Evolutionary conservation across 2,113 vertebrate genomes (phyloP), one percentile per base, ranked within the genome.

Genomic region (Ophiodon elongatus): DNA sequence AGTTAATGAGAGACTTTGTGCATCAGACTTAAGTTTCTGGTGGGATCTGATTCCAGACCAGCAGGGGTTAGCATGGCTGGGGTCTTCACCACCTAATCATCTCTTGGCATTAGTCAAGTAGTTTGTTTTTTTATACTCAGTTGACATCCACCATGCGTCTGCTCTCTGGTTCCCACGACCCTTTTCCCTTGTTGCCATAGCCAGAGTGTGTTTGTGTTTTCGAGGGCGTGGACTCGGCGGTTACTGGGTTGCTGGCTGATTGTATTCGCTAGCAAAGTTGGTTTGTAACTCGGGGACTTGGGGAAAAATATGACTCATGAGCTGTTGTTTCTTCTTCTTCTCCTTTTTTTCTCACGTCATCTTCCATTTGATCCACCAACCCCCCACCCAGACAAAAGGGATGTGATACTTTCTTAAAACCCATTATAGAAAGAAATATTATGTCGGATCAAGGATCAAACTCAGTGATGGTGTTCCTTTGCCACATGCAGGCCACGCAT

Each of bases 161-260:
- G 11, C 63, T 85, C 68, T 50, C 75, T 15, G 60, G 69, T 90
- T 93, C 92, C 85, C 89, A 90, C 76, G 85, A 60, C 83, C 71
- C 31, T 35, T 64, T 70, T 37, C 39, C 56, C 73, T 73, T n/a
- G 80, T 89, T 88, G 75, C 80, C 77, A 83, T 82, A 69, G 80
- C 68, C 85, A 73, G 80, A 72, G 47, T 27, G 73, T 91, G 90
- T 90, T 90, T 91, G 84, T 85, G 80, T 80, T 41, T 65, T 69
- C 0, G 9, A 86, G 90, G 92, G 92, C 77, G 88, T 89, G 87
- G 84, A 86, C 73, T 27, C 2, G 27, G 89, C 17, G 82, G 86
- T 90, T 88, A 78, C 71, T 75, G 78, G 83, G 73, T 83, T 60
- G 77, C 83, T 85, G 81, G 79, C 57, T 90, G 85, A 84, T 90